phyloP scores from a whole-genome alignment of 2,113 vertebrate species.

The Myrmecobius fasciatus region DNA sequence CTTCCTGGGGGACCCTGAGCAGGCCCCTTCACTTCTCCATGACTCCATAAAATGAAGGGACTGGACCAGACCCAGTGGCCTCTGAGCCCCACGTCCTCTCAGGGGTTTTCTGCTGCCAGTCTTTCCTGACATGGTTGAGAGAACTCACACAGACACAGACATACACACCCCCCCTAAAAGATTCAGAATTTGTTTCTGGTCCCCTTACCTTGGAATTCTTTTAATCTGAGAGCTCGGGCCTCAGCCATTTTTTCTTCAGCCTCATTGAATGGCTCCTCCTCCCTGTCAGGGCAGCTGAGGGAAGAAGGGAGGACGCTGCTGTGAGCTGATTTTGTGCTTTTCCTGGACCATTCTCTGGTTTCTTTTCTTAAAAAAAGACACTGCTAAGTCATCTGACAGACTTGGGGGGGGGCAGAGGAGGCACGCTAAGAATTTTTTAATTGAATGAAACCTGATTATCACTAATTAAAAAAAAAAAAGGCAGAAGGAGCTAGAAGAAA shows the following conservation, averaged over 20 bases:
- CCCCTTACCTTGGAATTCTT: slow-evolving; percentile 92
- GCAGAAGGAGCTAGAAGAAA: no score
- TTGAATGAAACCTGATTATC: neutral
- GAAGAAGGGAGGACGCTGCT: neutral
- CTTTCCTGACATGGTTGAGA: neutral
- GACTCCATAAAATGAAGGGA: neutral
- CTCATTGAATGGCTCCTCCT: slow-evolving; percentile 87
- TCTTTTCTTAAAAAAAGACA: neutral
- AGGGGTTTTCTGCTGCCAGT: no score
- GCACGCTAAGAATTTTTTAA: neutral
- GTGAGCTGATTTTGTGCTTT: neutral
- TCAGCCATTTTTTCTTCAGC: slow-evolving; percentile 86
- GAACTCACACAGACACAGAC: no score
- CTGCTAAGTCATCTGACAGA: neutral
- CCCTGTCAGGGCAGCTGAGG: slow-evolving; percentile 92
- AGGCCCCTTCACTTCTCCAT: neutral
- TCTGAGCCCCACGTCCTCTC: neutral
- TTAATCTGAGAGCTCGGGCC: slow-evolving; percentile 84
- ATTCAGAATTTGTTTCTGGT: neutral
- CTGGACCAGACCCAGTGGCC: neutral
- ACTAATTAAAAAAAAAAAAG: no score
- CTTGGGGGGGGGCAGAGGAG: no score
- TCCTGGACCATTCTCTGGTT: neutral
- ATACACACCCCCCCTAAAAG: neutral
- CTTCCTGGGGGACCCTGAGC: neutral